Evolutionary conservation across 2,888 invertebrate genomes (phyloP).

Genomic region (Tanytarsus gracilentus): DNA sequence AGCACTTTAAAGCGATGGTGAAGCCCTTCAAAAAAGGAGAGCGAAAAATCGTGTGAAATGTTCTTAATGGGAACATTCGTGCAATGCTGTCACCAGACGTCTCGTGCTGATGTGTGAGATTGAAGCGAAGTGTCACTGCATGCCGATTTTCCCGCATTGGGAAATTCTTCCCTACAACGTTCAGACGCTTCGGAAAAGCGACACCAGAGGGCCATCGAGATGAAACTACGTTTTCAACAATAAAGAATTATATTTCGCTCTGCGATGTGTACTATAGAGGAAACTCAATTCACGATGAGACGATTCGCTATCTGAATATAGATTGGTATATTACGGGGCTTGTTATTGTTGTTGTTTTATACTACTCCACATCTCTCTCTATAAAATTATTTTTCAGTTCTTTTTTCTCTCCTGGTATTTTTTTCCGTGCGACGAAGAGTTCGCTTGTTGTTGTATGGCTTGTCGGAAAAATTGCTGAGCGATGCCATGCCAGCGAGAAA

Average conservation of each 20-base stretch:
- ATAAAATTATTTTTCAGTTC: constrained; percentile 27
- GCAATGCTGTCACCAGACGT: not conserved
- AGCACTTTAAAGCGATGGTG: constrained; percentile 25
- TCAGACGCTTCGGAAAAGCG: constrained; percentile 15
- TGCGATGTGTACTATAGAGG: not conserved
- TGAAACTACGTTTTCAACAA: constrained; percentile 7
- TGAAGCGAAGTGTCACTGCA: not conserved
- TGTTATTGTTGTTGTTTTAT: constrained; percentile 28
- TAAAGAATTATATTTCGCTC: constrained; percentile 14
- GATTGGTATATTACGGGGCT: constrained; percentile 27
- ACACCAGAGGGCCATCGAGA: constrained; percentile 12
- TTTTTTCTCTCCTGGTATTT: constrained; percentile 27
- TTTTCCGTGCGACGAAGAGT: not conserved
- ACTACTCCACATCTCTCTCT: constrained; percentile 24
- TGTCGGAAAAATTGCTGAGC: constrained; percentile 17
- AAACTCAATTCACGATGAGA: constrained; percentile 15
- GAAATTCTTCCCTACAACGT: not conserved
- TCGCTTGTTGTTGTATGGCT: constrained; percentile 5
- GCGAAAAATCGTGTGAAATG: constrained; percentile 23
- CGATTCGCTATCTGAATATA: constrained; percentile 26
- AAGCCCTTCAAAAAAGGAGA: constrained; percentile 17
- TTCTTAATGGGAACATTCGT: constrained; percentile 10
- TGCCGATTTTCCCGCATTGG: not conserved
- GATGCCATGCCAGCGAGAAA: not conserved
- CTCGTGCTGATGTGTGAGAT: not conserved